Evolutionary conservation across 2,797 vertebrate species (phyloP), one percentile per base, ranked within the genome.

Genomic region (Thaleichthys pacificus): DNA sequence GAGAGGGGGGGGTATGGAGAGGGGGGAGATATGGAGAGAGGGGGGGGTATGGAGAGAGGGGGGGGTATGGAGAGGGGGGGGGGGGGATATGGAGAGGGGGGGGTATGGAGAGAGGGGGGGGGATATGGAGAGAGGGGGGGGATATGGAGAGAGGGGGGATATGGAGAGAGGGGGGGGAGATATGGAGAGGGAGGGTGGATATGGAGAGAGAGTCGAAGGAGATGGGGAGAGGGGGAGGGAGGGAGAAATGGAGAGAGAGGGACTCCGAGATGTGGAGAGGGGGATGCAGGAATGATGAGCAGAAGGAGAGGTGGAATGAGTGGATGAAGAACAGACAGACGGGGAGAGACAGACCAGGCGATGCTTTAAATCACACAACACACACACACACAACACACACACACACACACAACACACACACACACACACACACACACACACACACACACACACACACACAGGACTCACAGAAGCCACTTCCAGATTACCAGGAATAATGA

Each of bases 351-450:
- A 60, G 11, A 60, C 21, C 11, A 12, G 58, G 58, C n/a, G 22
- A 60, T 12, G 21, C 21, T 22, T 72, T 69, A 66, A 86, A 78
- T 78, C 81, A 73, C 82, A 79, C 22, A 1, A 79, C 22, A 1
- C 73, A 78, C 80, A 85, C 80, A 83, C 81, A 81, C 81, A 85
- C n/a, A n/a, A 85, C 80, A 83, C 81, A 81, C 81, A 85, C 81
- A 73, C 82, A 79, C n/a, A n/a, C n/a, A n/a, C 22, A 1, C 73
- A 78, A n/a, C 80, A 85, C 80, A 83, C 81, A 81, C 81, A 85
- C 81, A 73, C 82, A 79, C n/a, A n/a, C n/a, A n/a, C n/a, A n/a
- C n/a, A n/a, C n/a, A n/a, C n/a, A n/a, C n/a, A n/a, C n/a, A 56
- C 71, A 77, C 80, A 75, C 82, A 80, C 72, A 80, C 80, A 85